A percentile compares a stretch with the other conserved stretches of the same genome.
These are phyloP conservation scores for Sorex fumeus DNA, from an alignment of 2,113 vertebrate genomes.

Conservation along the genomic window DNA sequence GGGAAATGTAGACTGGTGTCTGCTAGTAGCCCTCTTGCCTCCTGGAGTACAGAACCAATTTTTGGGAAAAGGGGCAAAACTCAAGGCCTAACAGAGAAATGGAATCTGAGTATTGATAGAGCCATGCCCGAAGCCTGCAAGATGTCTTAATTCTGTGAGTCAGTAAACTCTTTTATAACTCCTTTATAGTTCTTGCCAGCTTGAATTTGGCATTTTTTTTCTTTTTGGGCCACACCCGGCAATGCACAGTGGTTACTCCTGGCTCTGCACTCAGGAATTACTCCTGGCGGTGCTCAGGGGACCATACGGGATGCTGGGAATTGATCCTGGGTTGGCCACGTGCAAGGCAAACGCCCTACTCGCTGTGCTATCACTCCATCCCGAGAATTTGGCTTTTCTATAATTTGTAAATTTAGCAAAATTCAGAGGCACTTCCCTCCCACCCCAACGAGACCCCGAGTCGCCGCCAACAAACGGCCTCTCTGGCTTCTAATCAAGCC, in stretches of 20 bases:
- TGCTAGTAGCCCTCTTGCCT: not conserved
- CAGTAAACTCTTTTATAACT: not conserved
- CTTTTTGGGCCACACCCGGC: no score
- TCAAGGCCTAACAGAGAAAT: slow-evolving; percentile 37
- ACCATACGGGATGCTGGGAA: no score
- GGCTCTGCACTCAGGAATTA: no score
- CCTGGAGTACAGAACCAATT: not conserved
- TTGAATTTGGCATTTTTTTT: slow-evolving; percentile 20
- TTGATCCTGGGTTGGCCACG: no score
- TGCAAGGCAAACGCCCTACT: no score
- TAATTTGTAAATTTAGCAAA: slow-evolving; percentile 33
- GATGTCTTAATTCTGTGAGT: slow-evolving; percentile 14
- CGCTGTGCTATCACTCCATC: no score
- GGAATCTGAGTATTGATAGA: slow-evolving; percentile 11
- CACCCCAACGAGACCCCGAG: no score
- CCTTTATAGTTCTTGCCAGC: slow-evolving; percentile 20
- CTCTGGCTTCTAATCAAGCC: no score
- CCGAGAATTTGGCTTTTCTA: slow-evolving; percentile 38
- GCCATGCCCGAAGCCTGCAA: not conserved
- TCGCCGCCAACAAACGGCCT: no score
- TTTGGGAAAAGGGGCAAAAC: slow-evolving; percentile 6
- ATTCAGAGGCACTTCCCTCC: not conserved
- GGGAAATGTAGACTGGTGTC: slow-evolving; percentile 7
- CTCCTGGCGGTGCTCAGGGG: no score
- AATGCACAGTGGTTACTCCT: no score